A percentile compares a stretch with the other conserved stretches of the same genome.
Evolutionary conservation across 2,888 invertebrate species (phyloP).

Genomic region (Pecten maximus): DNA sequence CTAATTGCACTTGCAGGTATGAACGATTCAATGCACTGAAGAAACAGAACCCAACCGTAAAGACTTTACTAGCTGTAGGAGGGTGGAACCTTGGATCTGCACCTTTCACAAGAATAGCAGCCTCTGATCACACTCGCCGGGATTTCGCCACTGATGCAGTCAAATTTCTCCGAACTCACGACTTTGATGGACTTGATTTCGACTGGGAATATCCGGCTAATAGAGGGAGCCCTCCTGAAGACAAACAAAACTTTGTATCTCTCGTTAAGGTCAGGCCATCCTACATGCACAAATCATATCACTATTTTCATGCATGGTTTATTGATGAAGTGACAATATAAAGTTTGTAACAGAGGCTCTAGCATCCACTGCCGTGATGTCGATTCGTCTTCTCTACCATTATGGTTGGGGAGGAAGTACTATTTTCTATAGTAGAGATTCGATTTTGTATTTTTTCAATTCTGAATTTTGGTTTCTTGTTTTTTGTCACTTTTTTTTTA

Average conservation of each 20-base stretch:
- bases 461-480: too few species aligned
- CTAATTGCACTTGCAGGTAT: too few species aligned
- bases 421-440: too few species aligned
- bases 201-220: slow-evolving; percentile 9
- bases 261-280: slow-evolving; percentile 23
- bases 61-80: slow-evolving; percentile 93
- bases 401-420: too few species aligned
- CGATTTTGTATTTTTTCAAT: too few species aligned
- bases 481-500: too few species aligned
- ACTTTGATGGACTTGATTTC: slow-evolving; percentile 20
- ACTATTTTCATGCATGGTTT: too few species aligned
- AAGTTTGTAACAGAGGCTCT: too few species aligned
- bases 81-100: slow-evolving; percentile 96
- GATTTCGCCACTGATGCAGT: slow-evolving; percentile 73
- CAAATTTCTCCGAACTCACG: background rate
- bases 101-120: slow-evolving; percentile 80
- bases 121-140: slow-evolving; percentile 67
- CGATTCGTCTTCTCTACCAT: too few species aligned
- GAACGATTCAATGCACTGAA: slow-evolving; percentile 90
- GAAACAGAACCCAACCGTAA: slow-evolving; percentile 87
- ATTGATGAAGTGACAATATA: too few species aligned
- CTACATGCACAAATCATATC: too few species aligned
- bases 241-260: slow-evolving; percentile 33
- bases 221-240: slow-evolving; percentile 30
- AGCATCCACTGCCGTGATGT: too few species aligned